A percentile compares a stretch with the other conserved stretches of the same genome.
phyloP scores from a whole-genome alignment of 2,113 vertebrate species.

The Elaphurus davidianus region DNA sequence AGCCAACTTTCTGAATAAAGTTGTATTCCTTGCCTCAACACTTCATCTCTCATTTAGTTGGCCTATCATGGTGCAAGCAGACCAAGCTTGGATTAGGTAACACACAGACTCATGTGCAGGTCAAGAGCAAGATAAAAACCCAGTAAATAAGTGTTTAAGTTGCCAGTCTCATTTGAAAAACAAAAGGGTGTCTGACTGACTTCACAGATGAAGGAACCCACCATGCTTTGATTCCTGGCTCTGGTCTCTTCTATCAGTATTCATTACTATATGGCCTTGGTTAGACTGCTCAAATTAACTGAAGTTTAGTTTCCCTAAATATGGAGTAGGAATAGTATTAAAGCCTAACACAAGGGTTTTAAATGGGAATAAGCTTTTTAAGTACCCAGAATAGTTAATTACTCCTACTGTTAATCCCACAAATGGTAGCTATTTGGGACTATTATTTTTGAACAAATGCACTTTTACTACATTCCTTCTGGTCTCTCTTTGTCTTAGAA shows the following conservation, averaged over 20 bases:
- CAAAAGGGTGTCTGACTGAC: background rate
- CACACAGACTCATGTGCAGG: background rate
- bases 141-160: background rate
- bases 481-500: background rate
- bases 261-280: background rate
- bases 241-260: background rate
- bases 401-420: background rate
- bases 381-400: background rate
- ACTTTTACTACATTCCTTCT: background rate
- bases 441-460: conserved; percentile 25
- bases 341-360: background rate
- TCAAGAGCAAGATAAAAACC: background rate
- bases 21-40: background rate
- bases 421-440: background rate
- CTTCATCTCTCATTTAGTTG: background rate
- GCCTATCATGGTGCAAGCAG: background rate
- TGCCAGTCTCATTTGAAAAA: background rate
- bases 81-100: background rate
- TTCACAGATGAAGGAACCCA: background rate
- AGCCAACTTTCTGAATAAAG: background rate
- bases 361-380: background rate
- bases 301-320: background rate
- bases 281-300: background rate
- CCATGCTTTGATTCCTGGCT: background rate
- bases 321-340: background rate